These are phyloP conservation scores for Drosophila algonquin DNA, from an alignment of 2,888 invertebrate genomes.

Conservation along the genomic window DNA sequence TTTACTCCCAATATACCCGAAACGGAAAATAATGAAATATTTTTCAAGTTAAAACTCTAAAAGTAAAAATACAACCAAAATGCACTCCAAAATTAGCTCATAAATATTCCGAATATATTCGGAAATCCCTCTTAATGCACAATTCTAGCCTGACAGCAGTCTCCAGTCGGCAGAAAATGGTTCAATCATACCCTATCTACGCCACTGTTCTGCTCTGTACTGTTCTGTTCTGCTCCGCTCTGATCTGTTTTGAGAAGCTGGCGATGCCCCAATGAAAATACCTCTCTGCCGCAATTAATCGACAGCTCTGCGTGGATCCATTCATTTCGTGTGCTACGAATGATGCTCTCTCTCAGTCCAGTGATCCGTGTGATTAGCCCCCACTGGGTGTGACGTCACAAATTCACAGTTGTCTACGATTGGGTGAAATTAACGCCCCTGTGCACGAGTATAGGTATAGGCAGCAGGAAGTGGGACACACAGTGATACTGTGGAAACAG, in stretches of 20 bases:
- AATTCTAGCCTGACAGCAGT: background rate
- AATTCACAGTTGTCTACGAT: constrained; percentile 34
- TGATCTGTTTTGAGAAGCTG: constrained; percentile 23
- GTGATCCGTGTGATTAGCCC: constrained; percentile 10
- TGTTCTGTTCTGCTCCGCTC: background rate
- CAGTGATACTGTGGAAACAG: background rate
- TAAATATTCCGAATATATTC: background rate
- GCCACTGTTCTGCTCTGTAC: constrained; percentile 5
- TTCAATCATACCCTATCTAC: background rate
- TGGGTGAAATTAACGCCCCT: constrained; percentile 36
- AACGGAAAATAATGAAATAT: no score
- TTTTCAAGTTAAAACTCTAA: no score
- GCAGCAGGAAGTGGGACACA: constrained; percentile 50
- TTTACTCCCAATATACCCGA: background rate
- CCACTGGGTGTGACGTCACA: constrained; percentile 57
- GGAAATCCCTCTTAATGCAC: background rate
- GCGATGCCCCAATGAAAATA: constrained; percentile 69
- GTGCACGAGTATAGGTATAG: background rate
- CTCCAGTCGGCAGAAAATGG: background rate
- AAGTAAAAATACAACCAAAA: no score
- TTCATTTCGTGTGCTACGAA: constrained; percentile 33
- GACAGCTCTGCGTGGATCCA: constrained; percentile 55
- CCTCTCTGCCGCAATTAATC: constrained; percentile 75
- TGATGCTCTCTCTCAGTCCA: background rate
- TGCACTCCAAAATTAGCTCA: no score